A percentile compares a stretch with the other conserved stretches of the same genome.
Conservation (phyloP, 2,113 vertebrate genomes). For the Passer domesticus region DNA sequence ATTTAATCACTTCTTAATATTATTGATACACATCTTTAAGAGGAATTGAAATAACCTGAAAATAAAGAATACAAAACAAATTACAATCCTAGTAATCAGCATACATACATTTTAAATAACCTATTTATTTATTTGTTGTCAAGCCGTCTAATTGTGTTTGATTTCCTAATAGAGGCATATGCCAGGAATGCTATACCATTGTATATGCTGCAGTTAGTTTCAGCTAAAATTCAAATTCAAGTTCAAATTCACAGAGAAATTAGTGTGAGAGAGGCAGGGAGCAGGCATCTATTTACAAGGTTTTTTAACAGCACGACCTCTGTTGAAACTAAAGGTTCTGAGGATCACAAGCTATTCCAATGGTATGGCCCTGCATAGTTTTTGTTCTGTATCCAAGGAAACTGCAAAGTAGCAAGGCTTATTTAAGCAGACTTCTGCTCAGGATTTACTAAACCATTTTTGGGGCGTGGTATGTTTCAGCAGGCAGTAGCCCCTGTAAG, state of each 20-base stretch:
- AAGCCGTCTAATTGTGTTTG: background rate
- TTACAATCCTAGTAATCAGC: background rate
- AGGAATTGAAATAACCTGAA: background rate
- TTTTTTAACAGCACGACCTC: background rate
- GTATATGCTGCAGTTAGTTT: background rate
- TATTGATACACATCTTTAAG: background rate
- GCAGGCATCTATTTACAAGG: background rate
- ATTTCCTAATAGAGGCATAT: background rate
- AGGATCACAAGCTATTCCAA: background rate
- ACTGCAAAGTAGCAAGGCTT: background rate
- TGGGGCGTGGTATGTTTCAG: background rate
- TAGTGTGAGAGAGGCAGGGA: rapidly evolving
- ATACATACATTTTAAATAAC: background rate
- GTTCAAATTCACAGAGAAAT: background rate
- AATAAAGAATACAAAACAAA: background rate
- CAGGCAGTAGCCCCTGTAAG: background rate
- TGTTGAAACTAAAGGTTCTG: background rate
- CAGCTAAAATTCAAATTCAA: background rate
- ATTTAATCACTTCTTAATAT: background rate
- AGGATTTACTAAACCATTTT: background rate
- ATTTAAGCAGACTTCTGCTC: background rate
- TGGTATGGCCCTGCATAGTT: background rate
- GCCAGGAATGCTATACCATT: background rate
- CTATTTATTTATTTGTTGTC: background rate
- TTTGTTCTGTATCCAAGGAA: constrained; percentile 15